Base-by-base conservation (phyloP, 2,113 vertebrate genomes). In the Malurus elegans region DNA sequence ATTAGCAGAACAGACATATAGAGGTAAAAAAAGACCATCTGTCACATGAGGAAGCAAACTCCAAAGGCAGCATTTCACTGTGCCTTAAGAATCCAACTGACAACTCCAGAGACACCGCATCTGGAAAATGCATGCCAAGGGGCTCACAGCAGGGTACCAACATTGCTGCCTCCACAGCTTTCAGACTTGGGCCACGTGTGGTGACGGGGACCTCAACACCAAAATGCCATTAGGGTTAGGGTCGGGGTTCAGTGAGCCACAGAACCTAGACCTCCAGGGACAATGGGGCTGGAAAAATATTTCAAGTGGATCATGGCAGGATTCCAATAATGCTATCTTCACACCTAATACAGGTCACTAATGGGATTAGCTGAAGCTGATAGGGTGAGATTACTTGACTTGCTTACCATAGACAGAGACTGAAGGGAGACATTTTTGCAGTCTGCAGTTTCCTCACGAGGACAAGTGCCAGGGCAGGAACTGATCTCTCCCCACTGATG, bases 21-120 rank as follows among this genome's bases (percentile, higher is more conserved):
- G 95, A 96, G 97, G 93, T 84, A 96, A 96, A 98, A 97, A 97
- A 97, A 97, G 92, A 96, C 96, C 97, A 97, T 97, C 97, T 97
- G 97, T 92, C 87, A 54, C 28, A 32, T 97, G 92, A 97, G 93
- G 42, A 79, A 93, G 60, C 54, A 45, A 67, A 57, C 92, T 94
- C 93, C 75, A 60, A 88, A 96, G 88, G 79, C 79, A 95, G 45
- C 36, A 71, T 42, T 88, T 91, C 57, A 48, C 70, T 54, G 26
- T 50, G 96, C 79, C 90, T 97, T 96, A 90, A 56, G 79, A 96
- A 94, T 83, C 93, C 21, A 56, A 13, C 48, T 32, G 48, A 36
- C 21, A 69, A 1, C 21, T 61, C 42, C 47, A 62, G 54, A 82
- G 31, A 24, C 34, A 28, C 5, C 36, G 64, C 18, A 4, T 67